Conservation (phyloP, 2,888 invertebrate species). For the Drosophila sordidapex region DNA sequence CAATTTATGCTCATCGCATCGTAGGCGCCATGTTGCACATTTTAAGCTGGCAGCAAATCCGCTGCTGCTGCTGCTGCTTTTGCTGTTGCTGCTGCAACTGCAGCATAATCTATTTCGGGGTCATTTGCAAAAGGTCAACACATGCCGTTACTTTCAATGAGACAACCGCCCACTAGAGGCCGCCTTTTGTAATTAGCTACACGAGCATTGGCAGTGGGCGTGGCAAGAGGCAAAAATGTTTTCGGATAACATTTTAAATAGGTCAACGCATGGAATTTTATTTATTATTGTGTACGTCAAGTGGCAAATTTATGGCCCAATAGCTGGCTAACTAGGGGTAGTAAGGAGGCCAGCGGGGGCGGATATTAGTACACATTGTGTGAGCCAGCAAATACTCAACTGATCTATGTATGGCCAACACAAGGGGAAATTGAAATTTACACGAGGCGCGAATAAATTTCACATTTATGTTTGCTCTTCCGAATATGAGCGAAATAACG, state of each 20-base stretch:
- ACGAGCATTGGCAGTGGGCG: conserved; percentile 15
- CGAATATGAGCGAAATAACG: background rate
- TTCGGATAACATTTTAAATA: conserved; percentile 54
- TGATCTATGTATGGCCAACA: conserved; percentile 45
- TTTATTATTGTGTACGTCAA: conserved; percentile 57
- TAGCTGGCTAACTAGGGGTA: background rate
- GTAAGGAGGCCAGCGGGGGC: background rate
- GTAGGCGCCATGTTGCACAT: conserved; percentile 62
- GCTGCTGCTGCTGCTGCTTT: conserved; percentile 19
- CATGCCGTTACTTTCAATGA: conserved; percentile 67
- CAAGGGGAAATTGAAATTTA: conserved; percentile 56
- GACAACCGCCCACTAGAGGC: conserved; percentile 26
- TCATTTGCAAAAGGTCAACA: conserved; percentile 72
- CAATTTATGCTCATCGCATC: conserved; percentile 72
- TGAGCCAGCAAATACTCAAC: conserved; percentile 44
- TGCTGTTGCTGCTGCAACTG: conserved; percentile 23
- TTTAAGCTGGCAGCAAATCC: conserved; percentile 41
- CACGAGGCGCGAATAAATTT: conserved; percentile 37
- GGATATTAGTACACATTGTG: conserved; percentile 46
- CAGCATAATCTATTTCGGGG: conserved; percentile 73
- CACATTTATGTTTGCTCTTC: conserved; percentile 10
- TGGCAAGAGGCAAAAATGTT: conserved; percentile 31
- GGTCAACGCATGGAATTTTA: conserved; percentile 61
- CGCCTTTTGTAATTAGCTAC: conserved; percentile 44
- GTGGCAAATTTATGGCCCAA: conserved; percentile 43